Evolutionary conservation across 35 echinoderm and acorn worm species (phyloP).

Genomic region (Lytechinus variegatus): DNA sequence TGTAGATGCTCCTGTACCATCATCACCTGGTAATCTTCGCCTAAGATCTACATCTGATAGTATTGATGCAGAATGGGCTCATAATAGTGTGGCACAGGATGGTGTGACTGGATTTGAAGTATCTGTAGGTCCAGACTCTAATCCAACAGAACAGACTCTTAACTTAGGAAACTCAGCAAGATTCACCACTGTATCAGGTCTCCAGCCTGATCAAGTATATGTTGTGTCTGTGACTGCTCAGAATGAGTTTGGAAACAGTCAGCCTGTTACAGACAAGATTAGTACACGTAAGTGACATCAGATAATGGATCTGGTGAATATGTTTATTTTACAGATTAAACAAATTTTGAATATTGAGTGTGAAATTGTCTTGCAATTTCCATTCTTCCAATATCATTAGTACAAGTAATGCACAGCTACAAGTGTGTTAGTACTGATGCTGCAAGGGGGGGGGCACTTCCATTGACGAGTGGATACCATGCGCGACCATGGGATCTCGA

Average conservation of each 20-base stretch:
- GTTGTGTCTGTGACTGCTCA: neutral
- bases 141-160: conserved; percentile 11
- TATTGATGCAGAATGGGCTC: conserved; percentile 19
- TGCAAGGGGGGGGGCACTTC: too few species aligned
- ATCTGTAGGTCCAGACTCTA: conserved; percentile 14
- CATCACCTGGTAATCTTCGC: neutral
- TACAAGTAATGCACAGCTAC: neutral
- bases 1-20: neutral
- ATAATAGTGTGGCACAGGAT: neutral
- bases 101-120: conserved; percentile 19
- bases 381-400: neutral
- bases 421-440: too few species aligned
- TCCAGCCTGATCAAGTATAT: conserved; percentile 11
- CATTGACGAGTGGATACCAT: too few species aligned
- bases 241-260: conserved; percentile 37
- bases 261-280: neutral
- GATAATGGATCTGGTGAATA: neutral
- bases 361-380: neutral
- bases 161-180: neutral
- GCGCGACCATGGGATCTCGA: too few species aligned
- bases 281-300: conserved; percentile 25
- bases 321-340: neutral
- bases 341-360: neutral
- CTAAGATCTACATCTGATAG: conserved; percentile 6
- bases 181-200: conserved; percentile 28